Evolutionary conservation across 2,888 invertebrate species (phyloP).

Genomic region (Sialis fuliginosa): DNA sequence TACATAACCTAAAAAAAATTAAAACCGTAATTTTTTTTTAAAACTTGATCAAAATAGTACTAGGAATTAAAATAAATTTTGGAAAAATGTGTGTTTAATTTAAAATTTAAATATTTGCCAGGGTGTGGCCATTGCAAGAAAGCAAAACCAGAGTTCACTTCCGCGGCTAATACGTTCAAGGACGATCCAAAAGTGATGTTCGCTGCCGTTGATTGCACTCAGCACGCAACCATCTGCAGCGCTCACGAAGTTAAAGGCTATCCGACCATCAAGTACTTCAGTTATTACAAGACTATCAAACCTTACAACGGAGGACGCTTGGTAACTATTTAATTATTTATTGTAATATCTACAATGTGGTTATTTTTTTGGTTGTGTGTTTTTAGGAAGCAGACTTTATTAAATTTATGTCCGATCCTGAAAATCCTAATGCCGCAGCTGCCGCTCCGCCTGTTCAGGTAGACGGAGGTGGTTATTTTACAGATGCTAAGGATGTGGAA

Average conservation of each 20-base stretch:
- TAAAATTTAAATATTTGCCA: conserved; percentile 23
- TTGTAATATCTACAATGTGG: not conserved
- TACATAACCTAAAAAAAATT: no score
- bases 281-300: conserved; percentile 49
- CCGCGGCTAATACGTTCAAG: conserved; percentile 54
- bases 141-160: conserved; percentile 64
- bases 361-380: conserved; percentile 9
- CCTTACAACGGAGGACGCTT: conserved; percentile 60
- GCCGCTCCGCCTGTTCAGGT: conserved; percentile 19
- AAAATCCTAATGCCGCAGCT: conserved; percentile 19
- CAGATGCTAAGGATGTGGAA: conserved; percentile 28
- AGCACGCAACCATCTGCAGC: conserved; percentile 42
- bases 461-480: conserved; percentile 24
- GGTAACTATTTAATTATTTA: conserved; percentile 24
- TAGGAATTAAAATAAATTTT: no score
- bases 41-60: no score
- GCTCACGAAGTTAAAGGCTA: conserved; percentile 61
- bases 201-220: conserved; percentile 65
- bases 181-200: conserved; percentile 63
- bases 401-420: conserved; percentile 37
- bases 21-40: no score
- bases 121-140: conserved; percentile 88
- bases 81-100: no score
- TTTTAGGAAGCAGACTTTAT: conserved; percentile 46
- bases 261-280: conserved; percentile 76